Conservation (phyloP, 2,888 invertebrate species). For the Calephelis perditalis region DNA sequence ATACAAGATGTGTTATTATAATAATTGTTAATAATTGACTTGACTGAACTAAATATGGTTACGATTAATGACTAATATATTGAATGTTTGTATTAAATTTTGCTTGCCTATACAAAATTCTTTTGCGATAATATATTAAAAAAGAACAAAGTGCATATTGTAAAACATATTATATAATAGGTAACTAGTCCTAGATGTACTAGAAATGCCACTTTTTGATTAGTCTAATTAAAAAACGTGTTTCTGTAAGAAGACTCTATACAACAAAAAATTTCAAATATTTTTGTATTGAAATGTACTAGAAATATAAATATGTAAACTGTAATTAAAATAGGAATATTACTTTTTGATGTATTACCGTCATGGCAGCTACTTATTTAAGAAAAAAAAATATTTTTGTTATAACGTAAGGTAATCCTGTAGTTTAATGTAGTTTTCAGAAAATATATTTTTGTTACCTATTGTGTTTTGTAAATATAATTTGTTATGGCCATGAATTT, state of each 20-base stretch:
- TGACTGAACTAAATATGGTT: conserved; percentile 9
- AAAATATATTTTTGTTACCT: no score
- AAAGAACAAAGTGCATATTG: conserved; percentile 7
- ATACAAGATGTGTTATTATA: no score
- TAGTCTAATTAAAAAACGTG: not conserved
- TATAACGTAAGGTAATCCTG: no score
- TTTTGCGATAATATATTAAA: conserved; percentile 5
- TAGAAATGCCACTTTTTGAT: conserved; percentile 1
- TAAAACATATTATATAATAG: not conserved
- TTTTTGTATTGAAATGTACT: conserved; percentile 5
- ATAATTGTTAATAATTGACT: not conserved
- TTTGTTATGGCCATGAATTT: no score
- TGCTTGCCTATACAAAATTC: conserved; percentile 9
- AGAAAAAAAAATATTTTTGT: no score
- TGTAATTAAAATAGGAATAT: no score
- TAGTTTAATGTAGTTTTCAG: no score
- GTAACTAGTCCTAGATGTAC: conserved; percentile 29
- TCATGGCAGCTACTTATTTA: not conserved
- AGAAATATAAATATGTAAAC: not conserved
- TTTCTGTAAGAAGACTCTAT: not conserved
- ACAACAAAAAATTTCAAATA: not conserved
- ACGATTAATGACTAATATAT: not conserved
- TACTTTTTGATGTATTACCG: conserved; percentile 4
- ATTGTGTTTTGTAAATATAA: no score
- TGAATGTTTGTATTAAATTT: conserved; percentile 9